These are phyloP conservation scores for Sphinx pinastri DNA, from an alignment of 2,888 invertebrate species.

Conservation along the genomic window DNA sequence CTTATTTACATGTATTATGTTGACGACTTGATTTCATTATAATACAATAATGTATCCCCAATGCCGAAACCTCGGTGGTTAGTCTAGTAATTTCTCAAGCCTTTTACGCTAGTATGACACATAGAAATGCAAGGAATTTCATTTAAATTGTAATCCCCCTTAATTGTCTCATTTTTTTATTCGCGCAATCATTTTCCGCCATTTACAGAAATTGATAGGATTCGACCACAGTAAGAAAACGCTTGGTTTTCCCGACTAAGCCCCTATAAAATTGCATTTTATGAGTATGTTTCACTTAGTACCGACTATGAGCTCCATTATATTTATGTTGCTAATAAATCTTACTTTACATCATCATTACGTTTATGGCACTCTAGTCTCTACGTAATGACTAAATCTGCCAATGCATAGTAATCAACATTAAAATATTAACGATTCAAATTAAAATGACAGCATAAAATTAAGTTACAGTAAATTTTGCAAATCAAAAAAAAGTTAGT, in stretches of 20 bases:
- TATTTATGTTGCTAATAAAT: not conserved
- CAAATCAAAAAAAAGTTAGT: too few relatives aligned
- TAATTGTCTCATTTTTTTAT: not conserved
- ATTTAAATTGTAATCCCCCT: too few relatives aligned
- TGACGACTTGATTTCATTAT: too few relatives aligned
- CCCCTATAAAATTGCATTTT: conserved; percentile 36
- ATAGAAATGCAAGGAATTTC: too few relatives aligned
- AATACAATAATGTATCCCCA: too few relatives aligned
- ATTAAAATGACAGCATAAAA: too few relatives aligned
- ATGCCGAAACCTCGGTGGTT: too few relatives aligned
- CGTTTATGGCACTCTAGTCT: not conserved
- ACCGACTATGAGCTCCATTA: not conserved
- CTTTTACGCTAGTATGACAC: too few relatives aligned
- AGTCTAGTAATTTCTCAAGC: too few relatives aligned
- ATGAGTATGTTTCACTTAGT: conserved; percentile 28
- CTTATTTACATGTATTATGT: too few relatives aligned
- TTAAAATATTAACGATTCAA: not conserved
- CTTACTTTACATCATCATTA: not conserved
- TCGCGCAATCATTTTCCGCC: conserved; percentile 23
- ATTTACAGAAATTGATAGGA: conserved; percentile 32
- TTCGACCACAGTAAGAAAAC: conserved; percentile 35
- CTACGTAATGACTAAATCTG: not conserved
- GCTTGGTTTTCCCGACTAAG: conserved; percentile 37
- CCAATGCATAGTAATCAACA: not conserved
- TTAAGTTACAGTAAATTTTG: too few relatives aligned